Evolutionary conservation across 2,113 vertebrate genomes (phyloP).

Genomic region (Megaceryle torquata): DNA sequence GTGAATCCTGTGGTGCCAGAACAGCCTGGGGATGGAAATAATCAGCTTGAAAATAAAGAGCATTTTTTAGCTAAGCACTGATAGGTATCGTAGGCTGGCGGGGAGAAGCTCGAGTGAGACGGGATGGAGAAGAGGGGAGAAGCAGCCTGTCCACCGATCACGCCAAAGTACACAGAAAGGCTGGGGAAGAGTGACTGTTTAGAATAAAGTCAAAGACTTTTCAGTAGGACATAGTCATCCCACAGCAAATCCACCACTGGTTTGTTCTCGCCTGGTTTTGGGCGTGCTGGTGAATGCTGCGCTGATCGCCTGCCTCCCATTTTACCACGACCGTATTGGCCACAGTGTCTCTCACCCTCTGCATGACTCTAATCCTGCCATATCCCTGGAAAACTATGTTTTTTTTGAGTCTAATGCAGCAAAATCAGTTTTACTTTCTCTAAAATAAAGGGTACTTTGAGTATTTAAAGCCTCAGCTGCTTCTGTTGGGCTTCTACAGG

Average conservation of each 20-base stretch:
- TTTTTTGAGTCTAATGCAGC: background rate
- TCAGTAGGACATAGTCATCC: background rate
- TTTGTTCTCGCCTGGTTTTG: background rate
- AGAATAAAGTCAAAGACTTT: background rate
- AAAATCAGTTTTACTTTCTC: background rate
- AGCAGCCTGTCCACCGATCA: background rate
- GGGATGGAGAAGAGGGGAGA: background rate
- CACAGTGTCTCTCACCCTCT: background rate
- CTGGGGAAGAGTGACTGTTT: background rate
- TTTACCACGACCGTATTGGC: background rate
- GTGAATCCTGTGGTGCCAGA: background rate
- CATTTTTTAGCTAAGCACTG: background rate
- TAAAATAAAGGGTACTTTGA: background rate
- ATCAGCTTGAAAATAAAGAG: slow-evolving; percentile 25
- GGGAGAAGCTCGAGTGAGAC: background rate
- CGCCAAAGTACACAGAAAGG: background rate
- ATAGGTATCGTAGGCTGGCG: background rate
- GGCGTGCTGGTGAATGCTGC: accelerated
- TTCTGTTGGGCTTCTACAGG: background rate
- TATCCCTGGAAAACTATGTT: background rate
- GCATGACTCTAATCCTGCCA: background rate
- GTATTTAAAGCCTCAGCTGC: background rate
- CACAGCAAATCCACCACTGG: background rate
- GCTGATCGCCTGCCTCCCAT: background rate
- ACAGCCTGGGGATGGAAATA: background rate